These are phyloP conservation scores for Drosophila demipolita DNA, from an alignment of 2,888 invertebrate genomes.

Conservation along the genomic window DNA sequence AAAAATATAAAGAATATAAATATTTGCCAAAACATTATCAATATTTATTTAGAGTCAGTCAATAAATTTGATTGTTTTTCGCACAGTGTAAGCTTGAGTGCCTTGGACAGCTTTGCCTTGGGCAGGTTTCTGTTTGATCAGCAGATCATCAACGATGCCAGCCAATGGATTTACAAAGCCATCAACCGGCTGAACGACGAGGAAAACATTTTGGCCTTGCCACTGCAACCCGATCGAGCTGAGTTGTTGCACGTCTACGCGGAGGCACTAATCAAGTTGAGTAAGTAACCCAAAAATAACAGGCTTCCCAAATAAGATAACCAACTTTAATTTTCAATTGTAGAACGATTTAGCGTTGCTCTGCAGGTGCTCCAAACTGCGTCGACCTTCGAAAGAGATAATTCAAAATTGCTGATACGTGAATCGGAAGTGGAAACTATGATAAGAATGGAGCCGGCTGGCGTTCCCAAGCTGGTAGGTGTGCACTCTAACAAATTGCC, in stretches of 20 bases:
- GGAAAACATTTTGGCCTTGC: slow-evolving; percentile 2
- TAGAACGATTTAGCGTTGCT: slow-evolving; percentile 63
- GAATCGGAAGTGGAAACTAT: slow-evolving; percentile 62
- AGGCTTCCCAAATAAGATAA: neutral
- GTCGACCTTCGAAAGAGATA: slow-evolving; percentile 39
- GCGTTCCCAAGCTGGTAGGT: slow-evolving; percentile 33
- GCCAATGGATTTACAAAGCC: slow-evolving; percentile 71
- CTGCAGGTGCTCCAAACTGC: slow-evolving; percentile 59
- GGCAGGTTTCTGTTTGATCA: slow-evolving; percentile 66
- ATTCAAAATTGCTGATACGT: slow-evolving; percentile 57
- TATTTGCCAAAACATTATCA: too few relatives aligned
- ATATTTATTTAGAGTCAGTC: too few relatives aligned
- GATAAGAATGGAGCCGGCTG: slow-evolving; percentile 54
- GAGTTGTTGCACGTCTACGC: slow-evolving; percentile 71
- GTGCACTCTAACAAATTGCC: slow-evolving; percentile 6
- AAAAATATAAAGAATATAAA: too few relatives aligned
- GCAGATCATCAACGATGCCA: slow-evolving; percentile 51
- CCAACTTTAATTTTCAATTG: neutral
- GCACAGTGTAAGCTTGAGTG: slow-evolving; percentile 67
- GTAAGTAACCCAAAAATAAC: slow-evolving; percentile 60
- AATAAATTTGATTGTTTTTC: too few relatives aligned
- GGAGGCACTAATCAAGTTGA: slow-evolving; percentile 67
- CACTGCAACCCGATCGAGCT: slow-evolving; percentile 32
- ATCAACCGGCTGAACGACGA: slow-evolving; percentile 36
- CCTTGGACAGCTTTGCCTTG: slow-evolving; percentile 72